Base-by-base conservation (phyloP, 2,113 vertebrate species). In the Hoplias malabaricus region DNA sequence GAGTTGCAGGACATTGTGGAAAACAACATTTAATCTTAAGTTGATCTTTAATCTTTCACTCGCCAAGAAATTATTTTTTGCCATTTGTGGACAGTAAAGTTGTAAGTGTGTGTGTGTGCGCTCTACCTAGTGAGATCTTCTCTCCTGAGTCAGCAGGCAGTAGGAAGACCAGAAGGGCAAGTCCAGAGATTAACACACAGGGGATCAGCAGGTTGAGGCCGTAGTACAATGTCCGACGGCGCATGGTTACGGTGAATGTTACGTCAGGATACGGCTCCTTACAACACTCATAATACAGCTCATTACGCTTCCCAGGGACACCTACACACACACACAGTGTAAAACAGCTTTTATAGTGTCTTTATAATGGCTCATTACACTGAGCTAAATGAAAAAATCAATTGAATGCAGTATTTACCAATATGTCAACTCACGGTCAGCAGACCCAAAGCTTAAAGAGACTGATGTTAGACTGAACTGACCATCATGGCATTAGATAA, bases 181-280 rank as follows among this genome's bases (percentile, higher is more conserved):
- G 89, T 19, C 95, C 94, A 5, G 95, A 96, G 87, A 96, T 96
- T 48, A 97, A 93, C 78, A 96, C 92, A 0, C 95, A 96, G 25
- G 95, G 95, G 86, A 97, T 94, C 54, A 96, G 92, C 54, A 97
- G 87, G 84, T 97, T 96, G 78, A 96, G 92, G 33, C 95, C 94
- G 1, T 96, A 96, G 88, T 96, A 97, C 40, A 97, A 92, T 0
- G 95, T 97, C 56, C 93, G 90, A 34, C 94, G 89, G 3, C 94
- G 92, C 92, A 96, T 96, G 46, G 93, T 95, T 81, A 97, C 95
- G 0, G 95, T 97, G 83, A 95, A 96, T 0, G 94, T 97, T 79
- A 97, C 95, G 1, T 96, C 95, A 1, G 95, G 95, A 70, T 97
- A 96, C 0, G 95, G 95, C 74, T 96, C 95, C 83, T 96, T 94